Base-by-base conservation (phyloP, 1,140 invertebrate species). In the Drosophila kanapiae region DNA sequence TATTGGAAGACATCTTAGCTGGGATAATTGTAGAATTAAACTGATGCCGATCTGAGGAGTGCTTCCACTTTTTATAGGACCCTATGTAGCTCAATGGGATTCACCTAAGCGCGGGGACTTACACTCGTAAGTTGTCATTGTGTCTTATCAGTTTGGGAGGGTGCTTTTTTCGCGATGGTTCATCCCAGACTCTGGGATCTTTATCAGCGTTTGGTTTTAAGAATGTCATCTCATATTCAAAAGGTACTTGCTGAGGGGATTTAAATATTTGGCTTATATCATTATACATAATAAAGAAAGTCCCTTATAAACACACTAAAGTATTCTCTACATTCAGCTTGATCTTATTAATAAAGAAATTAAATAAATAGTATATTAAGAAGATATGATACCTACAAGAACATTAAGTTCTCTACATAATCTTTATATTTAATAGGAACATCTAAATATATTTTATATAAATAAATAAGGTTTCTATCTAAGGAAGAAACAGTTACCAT, bases 1-100 rank as follows among this genome's bases (percentile, higher is more conserved):
- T 81, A 0, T 51, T 65, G 37, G n/a, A 49, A 27, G 37, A 71
- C 83, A 86, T 86, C 75, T 72, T 82, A 0, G 29, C 38, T 58
- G 40, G 11, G 5, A 18, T n/a, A 8, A 10, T 43, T n/a, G 18
- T 29, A 6, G 33, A 77, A 42, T 42, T 1, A 14, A 82, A 87
- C 83, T 86, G 69, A 71, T 59, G 40, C 0, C 5, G 4, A 23
- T 9, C 42, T 0, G 29, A 14, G 33, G 10, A 10, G 14, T 3
- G 16, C 1, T 8, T 9, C 8, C 6, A 0, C 45, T 14, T 80
- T 86, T 54, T 86, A 86, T 86, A 86, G 54, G 14, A 64, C 10
- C 8, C 7, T 31, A n/a, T 16, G 8, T 10, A 5, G 16, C 8
- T 8, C 4, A 18, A 38, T 42, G 75, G 72, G 75, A 77, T 42